These are phyloP conservation scores for Hyposmocoma kahamanoa DNA, from an alignment of 1,140 invertebrate species.

Conservation along the genomic window DNA sequence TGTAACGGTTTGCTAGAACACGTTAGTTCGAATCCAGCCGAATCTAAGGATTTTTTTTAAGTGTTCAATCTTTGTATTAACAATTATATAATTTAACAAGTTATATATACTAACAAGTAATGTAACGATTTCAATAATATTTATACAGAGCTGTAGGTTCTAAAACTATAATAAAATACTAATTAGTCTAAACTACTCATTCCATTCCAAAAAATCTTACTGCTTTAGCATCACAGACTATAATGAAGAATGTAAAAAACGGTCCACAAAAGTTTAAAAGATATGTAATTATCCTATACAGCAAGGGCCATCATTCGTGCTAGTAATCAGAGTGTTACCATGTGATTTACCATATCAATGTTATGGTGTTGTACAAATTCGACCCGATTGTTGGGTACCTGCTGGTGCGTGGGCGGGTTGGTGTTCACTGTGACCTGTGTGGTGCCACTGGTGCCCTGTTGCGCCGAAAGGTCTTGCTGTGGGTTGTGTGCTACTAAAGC, in stretches of 20 bases:
- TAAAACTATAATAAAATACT: background rate
- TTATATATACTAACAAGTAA: too few species aligned
- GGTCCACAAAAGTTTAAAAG: background rate
- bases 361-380: constrained; percentile 70
- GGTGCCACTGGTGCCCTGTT: constrained; percentile 22
- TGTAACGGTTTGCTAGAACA: too few species aligned
- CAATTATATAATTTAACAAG: too few species aligned
- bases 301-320: constrained; percentile 46
- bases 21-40: too few species aligned
- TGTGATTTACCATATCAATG: constrained; percentile 69
- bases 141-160: background rate
- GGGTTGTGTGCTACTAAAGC: constrained; percentile 57
- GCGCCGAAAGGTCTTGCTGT: constrained; percentile 42
- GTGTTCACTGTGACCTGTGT: constrained; percentile 31
- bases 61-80: too few species aligned
- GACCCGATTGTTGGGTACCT: constrained; percentile 70
- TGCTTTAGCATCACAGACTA: too few species aligned
- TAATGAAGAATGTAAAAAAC: too few species aligned
- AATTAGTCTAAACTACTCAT: background rate
- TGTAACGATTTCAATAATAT: background rate
- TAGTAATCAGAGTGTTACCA: constrained; percentile 49
- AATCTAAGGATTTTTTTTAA: too few species aligned
- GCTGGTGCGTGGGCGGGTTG: constrained; percentile 40
- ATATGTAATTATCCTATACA: constrained; percentile 29
- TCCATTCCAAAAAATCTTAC: background rate